These are phyloP conservation scores for Amorpha juglandis DNA, from an alignment of 2,888 invertebrate genomes.

Conservation along the genomic window DNA sequence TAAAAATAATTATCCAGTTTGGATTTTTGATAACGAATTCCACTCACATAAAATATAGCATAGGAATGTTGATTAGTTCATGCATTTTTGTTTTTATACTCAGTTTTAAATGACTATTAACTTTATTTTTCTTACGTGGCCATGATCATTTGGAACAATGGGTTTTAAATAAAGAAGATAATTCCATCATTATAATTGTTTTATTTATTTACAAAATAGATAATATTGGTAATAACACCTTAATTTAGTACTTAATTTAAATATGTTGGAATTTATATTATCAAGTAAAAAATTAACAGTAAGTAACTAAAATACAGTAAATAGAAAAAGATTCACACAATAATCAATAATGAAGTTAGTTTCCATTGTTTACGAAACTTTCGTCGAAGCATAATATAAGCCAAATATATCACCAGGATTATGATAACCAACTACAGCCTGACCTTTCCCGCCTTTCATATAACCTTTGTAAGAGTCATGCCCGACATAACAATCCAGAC, in stretches of 20 bases:
- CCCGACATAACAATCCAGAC: background rate
- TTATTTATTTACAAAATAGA: no score
- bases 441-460: background rate
- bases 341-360: background rate
- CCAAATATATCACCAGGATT: constrained; percentile 13
- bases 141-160: background rate
- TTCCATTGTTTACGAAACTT: background rate
- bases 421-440: constrained; percentile 6
- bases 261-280: no score
- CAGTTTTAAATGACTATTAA: background rate
- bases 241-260: no score
- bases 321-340: background rate
- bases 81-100: background rate
- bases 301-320: no score
- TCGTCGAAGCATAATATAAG: constrained; percentile 5
- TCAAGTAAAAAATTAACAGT: no score
- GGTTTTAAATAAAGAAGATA: background rate
- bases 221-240: no score
- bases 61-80: background rate
- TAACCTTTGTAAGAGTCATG: constrained; percentile 5
- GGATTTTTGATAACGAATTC: background rate
- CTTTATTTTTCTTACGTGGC: background rate
- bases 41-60: background rate
- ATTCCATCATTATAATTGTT: background rate
- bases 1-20: background rate